Base-by-base conservation (phyloP, 2,888 invertebrate genomes). In the Pandemis corylana region DNA sequence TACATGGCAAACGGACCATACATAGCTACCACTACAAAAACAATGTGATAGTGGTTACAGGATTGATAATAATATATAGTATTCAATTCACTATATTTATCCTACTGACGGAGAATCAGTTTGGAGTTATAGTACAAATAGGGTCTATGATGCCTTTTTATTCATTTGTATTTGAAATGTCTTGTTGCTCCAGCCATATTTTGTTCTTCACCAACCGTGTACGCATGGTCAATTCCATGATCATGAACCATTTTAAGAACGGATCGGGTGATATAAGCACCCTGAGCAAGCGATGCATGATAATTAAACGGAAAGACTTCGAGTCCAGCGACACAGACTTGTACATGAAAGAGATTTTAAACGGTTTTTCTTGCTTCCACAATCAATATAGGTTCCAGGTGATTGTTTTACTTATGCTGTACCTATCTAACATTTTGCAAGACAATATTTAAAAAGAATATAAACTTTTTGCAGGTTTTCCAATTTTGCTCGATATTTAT, bases 401-500 rank as follows among this genome's bases (percentile, higher is more conserved):
- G 68, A 76, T 72, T 12, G 15, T 15, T 20, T 49, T 10, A 49
- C 5, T 49, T 49, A 36, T 36, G 28, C 28, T 36, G 28, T 36
- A 36, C 3, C 3, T 36, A 4, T 36, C 28, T 36, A 56, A 56
- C 53, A 15, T 56, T 13, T 51, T 51, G 15, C 20, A 56, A 7
- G 13, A 59, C 12, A 12, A 12, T 2, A 9, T 28, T 59, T 51
- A 1, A 10, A 46, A 12, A 7, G 0, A 13, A 64, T 46, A 20
- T 1, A 0, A 15, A 20, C 66, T 71, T 51, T 6, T 85, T 85
- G 44, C 84, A 89, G 89, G 78, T 89, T 4, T 81, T 85, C 12
- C 59, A 85, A 69, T 85, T 88, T 76, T 86, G 82, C 80, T 75
- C 81, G 44, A 89, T 87, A 76, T 79, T 87, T 51, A 84, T 90